These are phyloP conservation scores for Cavia aperea DNA, from an alignment of 2,113 vertebrate species.

Conservation along the genomic window DNA sequence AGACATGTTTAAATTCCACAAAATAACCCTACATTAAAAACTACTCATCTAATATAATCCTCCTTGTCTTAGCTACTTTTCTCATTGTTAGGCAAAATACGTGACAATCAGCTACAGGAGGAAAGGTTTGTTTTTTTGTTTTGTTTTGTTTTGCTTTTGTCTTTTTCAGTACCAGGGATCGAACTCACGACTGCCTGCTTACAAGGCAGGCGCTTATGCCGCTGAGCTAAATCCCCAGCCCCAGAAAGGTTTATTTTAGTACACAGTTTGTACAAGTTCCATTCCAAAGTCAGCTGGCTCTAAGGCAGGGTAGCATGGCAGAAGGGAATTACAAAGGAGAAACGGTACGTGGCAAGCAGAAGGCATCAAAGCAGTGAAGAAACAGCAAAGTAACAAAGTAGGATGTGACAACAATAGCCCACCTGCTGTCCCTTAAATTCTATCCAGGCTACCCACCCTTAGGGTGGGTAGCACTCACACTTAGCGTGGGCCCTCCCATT, in stretches of 20 bases:
- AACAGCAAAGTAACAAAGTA: background rate
- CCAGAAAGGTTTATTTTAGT: background rate
- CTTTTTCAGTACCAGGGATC: no score
- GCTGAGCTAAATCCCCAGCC: no score
- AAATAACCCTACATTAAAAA: background rate
- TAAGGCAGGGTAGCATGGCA: background rate
- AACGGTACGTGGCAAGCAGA: background rate
- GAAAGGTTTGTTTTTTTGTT: background rate
- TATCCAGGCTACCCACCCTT: background rate
- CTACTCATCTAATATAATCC: background rate
- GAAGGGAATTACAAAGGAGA: background rate
- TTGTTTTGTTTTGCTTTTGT: no score
- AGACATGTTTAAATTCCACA: conserved; percentile 14
- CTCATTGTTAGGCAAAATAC: background rate
- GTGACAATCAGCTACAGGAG: background rate
- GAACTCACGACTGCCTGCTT: no score
- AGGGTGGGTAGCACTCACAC: background rate
- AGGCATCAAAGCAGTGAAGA: background rate
- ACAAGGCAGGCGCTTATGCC: no score
- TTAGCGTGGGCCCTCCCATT: background rate
- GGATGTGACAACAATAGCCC: background rate
- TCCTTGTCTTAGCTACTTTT: background rate
- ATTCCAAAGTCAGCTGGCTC: background rate
- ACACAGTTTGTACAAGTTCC: background rate
- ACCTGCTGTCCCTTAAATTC: background rate